Evolutionary conservation across 2,888 invertebrate species (phyloP), one percentile per base, ranked within the genome.

Genomic region (Pheosia gnoma): DNA sequence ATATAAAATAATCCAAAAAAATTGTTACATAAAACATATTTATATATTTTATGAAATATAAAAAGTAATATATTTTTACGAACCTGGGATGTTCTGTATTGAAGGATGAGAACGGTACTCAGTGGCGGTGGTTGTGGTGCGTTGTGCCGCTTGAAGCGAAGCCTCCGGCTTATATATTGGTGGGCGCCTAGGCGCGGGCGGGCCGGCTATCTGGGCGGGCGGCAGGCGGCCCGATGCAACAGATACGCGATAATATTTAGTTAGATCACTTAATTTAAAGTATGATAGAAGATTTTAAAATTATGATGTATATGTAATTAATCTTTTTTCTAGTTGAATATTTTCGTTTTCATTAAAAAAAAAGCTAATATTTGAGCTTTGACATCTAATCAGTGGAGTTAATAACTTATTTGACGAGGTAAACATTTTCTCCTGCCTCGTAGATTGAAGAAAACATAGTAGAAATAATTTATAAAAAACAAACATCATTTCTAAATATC

Each of bases 81-180:
- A 61, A 84, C 89, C 87, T 83, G 84, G 80, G 75, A 60, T 75
- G 65, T 67, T 66, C 45, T 55, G 47, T 57, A 49, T 61, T 68
- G 61, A 74, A 61, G 68, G 78, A 71, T 81, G 73, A 76, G 71
- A 78, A 77, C 81, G 78, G 81, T 79, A 73, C 83, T 67, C 63
- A 67, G 78, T 68, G 78, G 68, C 82, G 82, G 78, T 81, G 85
- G 77, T 78, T 78, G 84, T 78, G 74, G 72, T 84, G 80, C 80
- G 87, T 79, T 86, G 81, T 90, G 89, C 78, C 83, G 83, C 72
- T 69, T 77, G 68, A 72, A 75, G 67, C 72, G 55, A 73, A 67
- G 64, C 71, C 63, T 72, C 74, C 70, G 64, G 82, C 85, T 88
- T 91, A 83, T 91, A 91, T 91, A 91, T 83, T 60, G 71, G 66